phyloP scores from a whole-genome alignment of 2,797 vertebrate species.

The Microctenopoma stevenorrisi region DNA sequence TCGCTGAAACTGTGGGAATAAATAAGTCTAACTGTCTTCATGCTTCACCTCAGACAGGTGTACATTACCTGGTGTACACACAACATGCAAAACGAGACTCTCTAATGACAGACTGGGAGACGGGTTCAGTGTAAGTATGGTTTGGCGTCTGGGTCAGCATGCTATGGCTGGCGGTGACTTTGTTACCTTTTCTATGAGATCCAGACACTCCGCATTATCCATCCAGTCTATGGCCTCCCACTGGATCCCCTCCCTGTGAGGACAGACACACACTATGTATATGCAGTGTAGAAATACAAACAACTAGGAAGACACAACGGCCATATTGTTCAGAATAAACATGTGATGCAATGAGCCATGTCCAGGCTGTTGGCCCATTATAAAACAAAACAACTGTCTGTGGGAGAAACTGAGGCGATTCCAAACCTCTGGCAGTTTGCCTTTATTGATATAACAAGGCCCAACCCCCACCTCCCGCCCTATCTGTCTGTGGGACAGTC shows the following conservation, averaged over 20 bases:
- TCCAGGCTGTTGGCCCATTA: slow-evolving; percentile 66
- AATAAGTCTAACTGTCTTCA: slow-evolving; percentile 60
- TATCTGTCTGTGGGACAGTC: slow-evolving; percentile 40
- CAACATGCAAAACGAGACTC: slow-evolving; percentile 68
- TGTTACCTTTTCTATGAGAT: slow-evolving; percentile 92
- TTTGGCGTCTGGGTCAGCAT: slow-evolving; percentile 64
- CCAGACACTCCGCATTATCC: slow-evolving; percentile 94
- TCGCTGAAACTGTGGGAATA: slow-evolving; percentile 46
- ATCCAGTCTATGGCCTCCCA: slow-evolving; percentile 97
- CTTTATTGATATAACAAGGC: slow-evolving; percentile 38
- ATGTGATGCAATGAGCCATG: slow-evolving; percentile 81
- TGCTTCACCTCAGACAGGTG: slow-evolving; percentile 54
- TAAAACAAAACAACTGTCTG: slow-evolving; percentile 79
- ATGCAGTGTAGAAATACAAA: slow-evolving; percentile 62
- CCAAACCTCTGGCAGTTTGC: slow-evolving; percentile 62
- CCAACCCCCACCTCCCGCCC: slow-evolving; percentile 27
- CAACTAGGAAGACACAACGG: slow-evolving; percentile 69
- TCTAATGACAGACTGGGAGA: slow-evolving; percentile 68
- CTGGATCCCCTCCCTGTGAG: slow-evolving; percentile 89
- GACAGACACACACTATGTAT: slow-evolving; percentile 47
- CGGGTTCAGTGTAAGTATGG: slow-evolving; percentile 63
- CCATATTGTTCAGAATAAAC: slow-evolving; percentile 73
- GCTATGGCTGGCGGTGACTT: slow-evolving; percentile 55
- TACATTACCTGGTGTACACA: slow-evolving; percentile 64
- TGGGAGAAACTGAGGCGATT: slow-evolving; percentile 59